phyloP scores from a whole-genome alignment of 2,888 invertebrate species.

The Orthosia gracilis region DNA sequence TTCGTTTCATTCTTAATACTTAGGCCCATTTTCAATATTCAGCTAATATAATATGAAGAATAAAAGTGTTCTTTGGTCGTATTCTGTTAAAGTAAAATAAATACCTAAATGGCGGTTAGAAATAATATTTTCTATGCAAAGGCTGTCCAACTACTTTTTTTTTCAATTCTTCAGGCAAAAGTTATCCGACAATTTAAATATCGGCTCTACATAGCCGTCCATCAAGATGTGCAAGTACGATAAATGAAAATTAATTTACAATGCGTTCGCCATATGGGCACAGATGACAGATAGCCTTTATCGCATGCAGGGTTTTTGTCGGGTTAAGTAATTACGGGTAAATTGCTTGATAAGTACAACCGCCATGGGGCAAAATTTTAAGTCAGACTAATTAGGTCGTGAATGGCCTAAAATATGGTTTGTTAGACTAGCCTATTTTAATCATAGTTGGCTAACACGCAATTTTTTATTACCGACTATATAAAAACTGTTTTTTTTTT shows the following conservation, averaged over 20 bases:
- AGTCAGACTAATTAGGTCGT: constrained; percentile 16
- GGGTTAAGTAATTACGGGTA: constrained; percentile 5
- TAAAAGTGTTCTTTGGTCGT: too few species aligned
- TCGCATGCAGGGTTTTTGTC: constrained; percentile 16
- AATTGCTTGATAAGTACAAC: constrained; percentile 14
- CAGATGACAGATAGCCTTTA: constrained; percentile 26
- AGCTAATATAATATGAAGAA: too few species aligned
- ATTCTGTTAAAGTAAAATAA: too few species aligned
- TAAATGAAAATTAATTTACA: constrained; percentile 36
- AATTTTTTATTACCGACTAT: too few species aligned
- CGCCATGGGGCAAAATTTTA: background rate
- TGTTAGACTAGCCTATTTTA: constrained; percentile 7
- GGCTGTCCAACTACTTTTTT: too few species aligned
- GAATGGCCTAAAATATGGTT: constrained; percentile 1
- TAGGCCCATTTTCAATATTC: too few species aligned
- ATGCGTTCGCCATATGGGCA: constrained; percentile 31
- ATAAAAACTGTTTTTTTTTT: too few species aligned
- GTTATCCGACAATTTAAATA: too few species aligned
- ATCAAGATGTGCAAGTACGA: constrained; percentile 10
- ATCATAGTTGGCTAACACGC: background rate
- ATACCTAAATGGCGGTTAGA: too few species aligned
- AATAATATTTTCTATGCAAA: too few species aligned
- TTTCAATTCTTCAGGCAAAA: too few species aligned
- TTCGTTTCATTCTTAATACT: background rate
- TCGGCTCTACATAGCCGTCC: background rate